Evolutionary conservation across 2,113 vertebrate species (phyloP).

Genomic region (Leptobrachium ailaonicum): DNA sequence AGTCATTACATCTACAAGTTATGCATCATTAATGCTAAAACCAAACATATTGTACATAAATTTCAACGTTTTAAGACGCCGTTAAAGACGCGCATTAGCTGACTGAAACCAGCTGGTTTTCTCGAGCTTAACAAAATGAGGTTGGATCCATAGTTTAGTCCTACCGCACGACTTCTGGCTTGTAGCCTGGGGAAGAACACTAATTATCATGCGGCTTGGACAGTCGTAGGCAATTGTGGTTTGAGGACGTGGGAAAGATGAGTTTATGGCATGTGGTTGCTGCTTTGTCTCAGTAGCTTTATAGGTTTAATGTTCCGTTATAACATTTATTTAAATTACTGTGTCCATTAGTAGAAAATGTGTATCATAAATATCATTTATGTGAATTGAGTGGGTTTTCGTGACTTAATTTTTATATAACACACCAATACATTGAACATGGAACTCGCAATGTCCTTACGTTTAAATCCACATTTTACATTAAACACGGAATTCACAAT

Average conservation of each 20-base stretch:
- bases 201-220: neutral
- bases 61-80: neutral
- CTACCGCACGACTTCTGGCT: neutral
- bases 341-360: too few species aligned
- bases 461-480: too few species aligned
- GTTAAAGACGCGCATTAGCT: neutral
- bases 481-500: too few species aligned
- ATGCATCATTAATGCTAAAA: constrained; percentile 13
- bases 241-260: neutral
- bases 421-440: too few species aligned
- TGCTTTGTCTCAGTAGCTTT: neutral
- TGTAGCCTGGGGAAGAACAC: neutral
- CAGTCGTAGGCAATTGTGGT: neutral
- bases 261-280: neutral
- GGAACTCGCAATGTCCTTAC: too few species aligned
- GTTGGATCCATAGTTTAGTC: neutral
- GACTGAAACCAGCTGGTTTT: neutral
- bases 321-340: too few species aligned
- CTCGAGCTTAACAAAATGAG: neutral
- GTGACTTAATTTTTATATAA: neutral
- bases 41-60: constrained; percentile 9
- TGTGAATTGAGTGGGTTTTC: too few species aligned
- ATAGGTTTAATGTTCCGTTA: neutral
- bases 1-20: neutral
- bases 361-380: too few species aligned